These are phyloP conservation scores for Microctonus hyperodae DNA, from an alignment of 2,888 invertebrate genomes.

Conservation along the genomic window DNA sequence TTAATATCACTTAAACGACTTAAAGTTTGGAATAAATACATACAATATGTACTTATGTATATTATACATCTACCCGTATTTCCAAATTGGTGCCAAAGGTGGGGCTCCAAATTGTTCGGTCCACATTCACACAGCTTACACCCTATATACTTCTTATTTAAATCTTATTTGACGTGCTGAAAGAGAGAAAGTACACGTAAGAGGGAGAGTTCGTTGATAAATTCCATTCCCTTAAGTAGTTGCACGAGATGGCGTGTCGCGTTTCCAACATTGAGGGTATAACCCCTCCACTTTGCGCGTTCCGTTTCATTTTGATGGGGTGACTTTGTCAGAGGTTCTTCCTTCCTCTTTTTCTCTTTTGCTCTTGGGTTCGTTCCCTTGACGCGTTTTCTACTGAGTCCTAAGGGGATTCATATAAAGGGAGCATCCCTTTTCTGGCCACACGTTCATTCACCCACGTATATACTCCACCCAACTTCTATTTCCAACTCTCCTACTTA, in stretches of 20 bases:
- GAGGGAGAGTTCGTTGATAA: slow-evolving; percentile 46
- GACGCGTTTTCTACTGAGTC: slow-evolving; percentile 25
- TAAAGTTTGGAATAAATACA: too few relatives aligned
- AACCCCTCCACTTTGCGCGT: neutral
- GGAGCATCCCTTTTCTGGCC: slow-evolving; percentile 46
- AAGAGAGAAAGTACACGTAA: too few relatives aligned
- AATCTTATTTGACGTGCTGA: slow-evolving; percentile 51
- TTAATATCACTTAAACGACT: too few relatives aligned
- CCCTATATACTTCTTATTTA: slow-evolving; percentile 44
- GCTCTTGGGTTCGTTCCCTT: slow-evolving; percentile 34
- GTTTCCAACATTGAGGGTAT: slow-evolving; percentile 30
- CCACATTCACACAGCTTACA: slow-evolving; percentile 29
- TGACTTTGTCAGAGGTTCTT: neutral
- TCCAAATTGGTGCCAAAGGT: neutral
- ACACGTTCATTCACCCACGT: slow-evolving; percentile 26
- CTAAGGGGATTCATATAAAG: slow-evolving; percentile 38
- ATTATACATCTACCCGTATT: too few relatives aligned
- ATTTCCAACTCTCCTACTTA: slow-evolving; percentile 25
- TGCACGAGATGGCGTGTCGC: slow-evolving; percentile 42
- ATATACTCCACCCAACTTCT: slow-evolving; percentile 19
- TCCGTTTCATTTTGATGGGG: slow-evolving; percentile 21
- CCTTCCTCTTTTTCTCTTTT: slow-evolving; percentile 8
- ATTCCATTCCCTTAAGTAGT: slow-evolving; percentile 55
- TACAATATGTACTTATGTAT: neutral
- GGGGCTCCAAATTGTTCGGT: neutral